Percentiles rank a stretch among this genome's conserved stretches.
Conservation (phyloP, 2,888 invertebrate genomes). For the Drosophila mayaguana region DNA sequence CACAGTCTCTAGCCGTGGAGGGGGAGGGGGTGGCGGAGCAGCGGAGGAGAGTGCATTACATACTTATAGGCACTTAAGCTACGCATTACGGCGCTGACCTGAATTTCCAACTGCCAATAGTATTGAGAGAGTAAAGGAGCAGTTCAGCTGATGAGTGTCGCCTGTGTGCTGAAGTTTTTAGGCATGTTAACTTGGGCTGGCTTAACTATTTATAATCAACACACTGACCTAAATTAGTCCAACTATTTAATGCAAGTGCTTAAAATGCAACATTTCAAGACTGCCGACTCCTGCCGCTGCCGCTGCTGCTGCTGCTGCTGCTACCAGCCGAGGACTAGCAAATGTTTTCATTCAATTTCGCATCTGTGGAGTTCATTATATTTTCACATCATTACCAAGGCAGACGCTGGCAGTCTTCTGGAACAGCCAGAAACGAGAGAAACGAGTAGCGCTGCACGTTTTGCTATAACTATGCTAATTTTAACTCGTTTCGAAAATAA, state of each 20-base stretch:
- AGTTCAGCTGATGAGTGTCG: slow-evolving; percentile 28
- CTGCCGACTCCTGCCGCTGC: slow-evolving; percentile 8
- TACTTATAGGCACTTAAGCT: slow-evolving; percentile 76
- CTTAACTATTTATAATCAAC: slow-evolving; percentile 31
- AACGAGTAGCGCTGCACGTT: slow-evolving; percentile 26
- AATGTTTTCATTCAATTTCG: slow-evolving; percentile 61
- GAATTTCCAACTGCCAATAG: slow-evolving; percentile 59
- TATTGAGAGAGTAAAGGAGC: slow-evolving; percentile 37
- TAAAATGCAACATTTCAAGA: slow-evolving; percentile 14
- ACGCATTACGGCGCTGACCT: slow-evolving; percentile 73
- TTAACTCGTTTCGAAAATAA: slow-evolving; percentile 73
- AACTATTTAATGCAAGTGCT: slow-evolving; percentile 22
- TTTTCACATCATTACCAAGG: slow-evolving; percentile 74
- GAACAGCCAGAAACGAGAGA: slow-evolving; percentile 23
- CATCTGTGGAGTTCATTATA: slow-evolving; percentile 61
- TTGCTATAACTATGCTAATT: slow-evolving; percentile 77
- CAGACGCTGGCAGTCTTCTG: slow-evolving; percentile 28
- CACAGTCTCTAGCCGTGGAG: slow-evolving; percentile 1
- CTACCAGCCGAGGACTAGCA: slow-evolving; percentile 11
- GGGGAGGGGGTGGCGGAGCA: slow-evolving; percentile 31
- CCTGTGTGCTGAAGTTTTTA: slow-evolving; percentile 11
- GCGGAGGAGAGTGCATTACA: slow-evolving; percentile 73
- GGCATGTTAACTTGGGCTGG: slow-evolving; percentile 9
- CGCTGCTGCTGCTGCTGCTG: slow-evolving; percentile 20
- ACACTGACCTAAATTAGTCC: slow-evolving; percentile 45